Conservation (phyloP, 2,888 invertebrate genomes). For the Sturmia bella region DNA sequence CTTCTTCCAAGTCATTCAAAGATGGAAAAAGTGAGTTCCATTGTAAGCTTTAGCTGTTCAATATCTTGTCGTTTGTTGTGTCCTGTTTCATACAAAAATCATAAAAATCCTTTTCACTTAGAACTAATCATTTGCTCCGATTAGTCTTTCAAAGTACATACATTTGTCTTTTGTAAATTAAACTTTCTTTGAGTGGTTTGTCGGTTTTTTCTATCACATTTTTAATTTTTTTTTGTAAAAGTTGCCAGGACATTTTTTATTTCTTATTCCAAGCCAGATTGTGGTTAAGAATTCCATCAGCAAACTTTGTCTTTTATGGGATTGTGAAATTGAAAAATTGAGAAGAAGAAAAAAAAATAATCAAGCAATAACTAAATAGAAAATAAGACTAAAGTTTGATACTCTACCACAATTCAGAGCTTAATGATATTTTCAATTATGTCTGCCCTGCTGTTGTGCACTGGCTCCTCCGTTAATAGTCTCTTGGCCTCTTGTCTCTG, state of each 20-base stretch:
- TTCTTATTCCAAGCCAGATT: constrained; percentile 34
- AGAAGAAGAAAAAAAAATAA: background rate
- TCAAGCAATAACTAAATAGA: background rate
- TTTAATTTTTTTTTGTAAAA: no score
- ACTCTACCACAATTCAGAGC: constrained; percentile 59
- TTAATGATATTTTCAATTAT: constrained; percentile 69
- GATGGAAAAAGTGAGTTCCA: no score
- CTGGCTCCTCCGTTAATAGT: background rate
- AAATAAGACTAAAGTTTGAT: constrained; percentile 38
- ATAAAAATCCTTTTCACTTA: no score
- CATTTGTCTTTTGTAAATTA: no score
- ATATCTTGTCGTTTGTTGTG: no score
- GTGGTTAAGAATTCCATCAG: constrained; percentile 48
- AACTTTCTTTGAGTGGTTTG: no score
- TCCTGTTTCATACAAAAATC: no score
- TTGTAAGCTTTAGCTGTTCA: no score
- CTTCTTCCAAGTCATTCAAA: no score
- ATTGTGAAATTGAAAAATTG: background rate
- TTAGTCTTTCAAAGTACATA: no score
- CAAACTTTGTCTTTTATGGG: constrained; percentile 38
- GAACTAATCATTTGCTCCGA: no score
- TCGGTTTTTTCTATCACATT: no score
- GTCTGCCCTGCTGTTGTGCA: constrained; percentile 47
- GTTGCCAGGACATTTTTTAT: background rate
- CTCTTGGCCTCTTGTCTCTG: constrained; percentile 6